Evolutionary conservation across 2,113 vertebrate genomes (phyloP).

Genomic region (Chamaetylas fuelleborni): DNA sequence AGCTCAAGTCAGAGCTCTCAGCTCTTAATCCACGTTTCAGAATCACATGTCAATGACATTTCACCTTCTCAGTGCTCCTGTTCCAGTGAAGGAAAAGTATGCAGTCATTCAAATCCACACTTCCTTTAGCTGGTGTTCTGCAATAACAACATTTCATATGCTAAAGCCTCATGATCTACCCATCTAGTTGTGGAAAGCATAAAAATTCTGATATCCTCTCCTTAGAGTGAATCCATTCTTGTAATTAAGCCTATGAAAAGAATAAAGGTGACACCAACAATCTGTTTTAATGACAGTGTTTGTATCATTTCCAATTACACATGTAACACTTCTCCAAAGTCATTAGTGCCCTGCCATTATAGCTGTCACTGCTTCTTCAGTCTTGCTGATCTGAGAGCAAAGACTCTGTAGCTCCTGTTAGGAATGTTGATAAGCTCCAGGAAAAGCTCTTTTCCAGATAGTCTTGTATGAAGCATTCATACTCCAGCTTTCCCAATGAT

Average conservation of each 20-base stretch:
- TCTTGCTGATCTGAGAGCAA: background rate
- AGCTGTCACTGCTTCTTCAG: background rate
- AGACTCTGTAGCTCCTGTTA: background rate
- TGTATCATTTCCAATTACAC: constrained; percentile 3
- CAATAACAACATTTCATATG: background rate
- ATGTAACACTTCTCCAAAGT: background rate
- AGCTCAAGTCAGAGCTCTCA: background rate
- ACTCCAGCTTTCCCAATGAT: background rate
- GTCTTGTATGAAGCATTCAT: background rate
- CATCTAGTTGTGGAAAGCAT: background rate
- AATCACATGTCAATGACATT: background rate
- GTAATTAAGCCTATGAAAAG: background rate
- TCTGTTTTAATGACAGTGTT: background rate
- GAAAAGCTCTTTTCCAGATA: background rate
- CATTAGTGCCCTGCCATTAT: background rate
- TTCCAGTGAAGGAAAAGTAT: background rate
- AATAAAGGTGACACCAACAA: constrained; percentile 6
- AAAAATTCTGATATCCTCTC: background rate
- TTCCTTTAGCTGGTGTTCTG: background rate
- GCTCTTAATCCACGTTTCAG: background rate
- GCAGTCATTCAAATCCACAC: background rate
- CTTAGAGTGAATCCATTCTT: background rate
- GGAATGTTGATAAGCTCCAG: background rate
- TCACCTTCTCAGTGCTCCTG: background rate
- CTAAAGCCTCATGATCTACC: background rate